Percentiles rank a stretch among this genome's conserved stretches.
Evolutionary conservation across 2,797 vertebrate species (phyloP).

Genomic region (Falco naumanni): DNA sequence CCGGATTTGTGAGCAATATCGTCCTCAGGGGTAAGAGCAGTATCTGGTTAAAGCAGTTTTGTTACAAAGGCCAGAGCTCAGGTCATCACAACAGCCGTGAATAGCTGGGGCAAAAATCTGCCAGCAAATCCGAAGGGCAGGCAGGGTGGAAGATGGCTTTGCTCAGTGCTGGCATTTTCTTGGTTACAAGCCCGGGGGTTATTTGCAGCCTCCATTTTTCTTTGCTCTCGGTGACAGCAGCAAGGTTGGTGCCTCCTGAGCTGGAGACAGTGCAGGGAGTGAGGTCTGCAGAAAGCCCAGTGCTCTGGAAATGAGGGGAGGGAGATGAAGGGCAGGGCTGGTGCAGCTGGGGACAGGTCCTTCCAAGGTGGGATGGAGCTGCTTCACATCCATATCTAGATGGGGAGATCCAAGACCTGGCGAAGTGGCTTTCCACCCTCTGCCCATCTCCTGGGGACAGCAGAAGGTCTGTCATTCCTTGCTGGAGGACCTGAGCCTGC

Average conservation of each 20-base stretch:
- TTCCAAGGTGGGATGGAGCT: neutral
- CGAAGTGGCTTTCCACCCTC: neutral
- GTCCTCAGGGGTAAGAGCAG: neutral
- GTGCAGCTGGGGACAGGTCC: neutral
- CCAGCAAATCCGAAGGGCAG: neutral
- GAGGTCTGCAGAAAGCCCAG: neutral
- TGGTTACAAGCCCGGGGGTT: constrained; percentile 34
- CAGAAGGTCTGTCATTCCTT: neutral
- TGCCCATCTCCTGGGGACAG: neutral
- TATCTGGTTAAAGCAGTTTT: neutral
- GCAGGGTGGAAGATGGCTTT: constrained; percentile 41
- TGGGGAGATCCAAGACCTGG: neutral
- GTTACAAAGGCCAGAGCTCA: neutral
- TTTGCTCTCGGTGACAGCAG: neutral
- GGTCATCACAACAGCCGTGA: neutral
- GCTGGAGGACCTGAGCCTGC: neutral
- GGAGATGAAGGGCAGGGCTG: neutral
- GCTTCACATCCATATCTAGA: neutral
- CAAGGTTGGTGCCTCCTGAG: neutral
- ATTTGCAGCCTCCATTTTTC: neutral
- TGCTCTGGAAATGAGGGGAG: accelerated
- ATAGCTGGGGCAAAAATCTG: neutral
- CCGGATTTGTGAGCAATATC: accelerated
- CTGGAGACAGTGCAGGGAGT: neutral
- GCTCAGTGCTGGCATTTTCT: constrained; percentile 42